phyloP scores from a whole-genome alignment of 2,888 invertebrate genomes.

The Baccha elongata region DNA sequence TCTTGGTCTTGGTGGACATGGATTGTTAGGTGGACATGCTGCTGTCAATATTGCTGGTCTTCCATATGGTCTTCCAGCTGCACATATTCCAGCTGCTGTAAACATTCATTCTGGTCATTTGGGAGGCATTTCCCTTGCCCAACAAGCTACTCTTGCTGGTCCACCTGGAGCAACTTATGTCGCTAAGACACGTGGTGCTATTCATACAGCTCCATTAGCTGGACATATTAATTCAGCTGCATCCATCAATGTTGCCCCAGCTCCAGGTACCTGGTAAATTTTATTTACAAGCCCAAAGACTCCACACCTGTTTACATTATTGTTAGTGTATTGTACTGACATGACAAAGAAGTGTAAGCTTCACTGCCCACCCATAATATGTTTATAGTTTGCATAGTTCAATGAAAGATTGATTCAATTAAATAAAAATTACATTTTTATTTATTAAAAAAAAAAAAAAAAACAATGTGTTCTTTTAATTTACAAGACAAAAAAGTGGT shows the following conservation, averaged over 20 bases:
- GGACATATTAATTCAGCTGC: slow-evolving; percentile 79
- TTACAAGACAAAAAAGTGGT: too few relatives aligned
- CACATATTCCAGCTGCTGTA: slow-evolving; percentile 66
- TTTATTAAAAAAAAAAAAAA: slow-evolving; percentile 35
- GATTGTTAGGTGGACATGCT: slow-evolving; percentile 44
- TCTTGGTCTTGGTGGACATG: slow-evolving; percentile 29
- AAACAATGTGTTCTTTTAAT: too few relatives aligned
- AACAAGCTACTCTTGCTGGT: slow-evolving; percentile 79
- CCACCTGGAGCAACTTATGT: slow-evolving; percentile 80
- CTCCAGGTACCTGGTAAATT: slow-evolving; percentile 77
- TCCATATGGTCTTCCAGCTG: slow-evolving; percentile 18
- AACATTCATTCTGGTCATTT: slow-evolving; percentile 67
- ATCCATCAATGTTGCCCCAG: slow-evolving; percentile 79
- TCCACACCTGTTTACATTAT: slow-evolving; percentile 8
- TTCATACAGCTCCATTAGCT: slow-evolving; percentile 79
- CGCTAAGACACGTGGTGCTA: slow-evolving; percentile 79
- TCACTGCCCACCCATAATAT: slow-evolving; percentile 27
- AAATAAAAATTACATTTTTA: slow-evolving; percentile 55
- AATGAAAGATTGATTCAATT: slow-evolving; percentile 67
- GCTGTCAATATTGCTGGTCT: slow-evolving; percentile 25
- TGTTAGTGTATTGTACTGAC: slow-evolving; percentile 12
- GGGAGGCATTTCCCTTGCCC: slow-evolving; percentile 74
- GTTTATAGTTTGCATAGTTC: slow-evolving; percentile 65
- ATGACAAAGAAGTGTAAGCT: slow-evolving; percentile 42
- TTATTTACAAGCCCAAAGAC: slow-evolving; percentile 40